Base-by-base conservation (phyloP, 2,888 invertebrate genomes). In the Platerodrilus igneus region DNA sequence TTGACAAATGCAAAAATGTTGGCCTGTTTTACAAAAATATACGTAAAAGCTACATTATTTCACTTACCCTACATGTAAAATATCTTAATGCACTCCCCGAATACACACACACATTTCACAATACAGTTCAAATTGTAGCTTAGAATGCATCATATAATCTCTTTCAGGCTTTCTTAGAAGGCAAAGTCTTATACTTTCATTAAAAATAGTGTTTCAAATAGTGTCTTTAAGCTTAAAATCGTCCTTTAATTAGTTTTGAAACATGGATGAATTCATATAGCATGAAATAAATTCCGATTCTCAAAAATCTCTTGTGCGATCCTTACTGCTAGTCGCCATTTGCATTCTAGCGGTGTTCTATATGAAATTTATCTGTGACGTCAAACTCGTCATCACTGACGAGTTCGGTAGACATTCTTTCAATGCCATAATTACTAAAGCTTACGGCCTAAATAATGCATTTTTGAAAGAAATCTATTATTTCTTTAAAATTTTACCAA, bases 321-420 rank as follows among this genome's bases (percentile, higher is more conserved):
- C 65, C 65, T 60, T 56, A 59, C 59, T 57, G 62, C 59, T 56
- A 55, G 58, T 63, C 65, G 67, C 67, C 67, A 68, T 68, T 62
- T 55, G 52, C 47, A 48, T 47, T 30, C 27, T 22, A 10, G 16
- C 34, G n/a, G n/a, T n/a, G n/a, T n/a, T n/a, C n/a, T n/a, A n/a
- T n/a, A n/a, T n/a, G n/a, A n/a, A n/a, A n/a, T n/a, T n/a, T n/a
- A n/a, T n/a, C n/a, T n/a, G 32, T 39, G 33, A 26, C 40, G 39
- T 35, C n/a, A n/a, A n/a, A n/a, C n/a, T n/a, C n/a, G n/a, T n/a
- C 47, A 40, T 30, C 10, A 38, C 37, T 23, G 15, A 7, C 23
- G 11, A 26, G 14, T 23, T 37, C 42, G n/a, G n/a, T n/a, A n/a
- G n/a, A n/a, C n/a, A n/a, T n/a, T n/a, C n/a, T n/a, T n/a, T n/a